A percentile compares a stretch with the other conserved stretches of the same genome.
phyloP scores from a whole-genome alignment of 2,888 invertebrate species.

The Tipula lateralis region DNA sequence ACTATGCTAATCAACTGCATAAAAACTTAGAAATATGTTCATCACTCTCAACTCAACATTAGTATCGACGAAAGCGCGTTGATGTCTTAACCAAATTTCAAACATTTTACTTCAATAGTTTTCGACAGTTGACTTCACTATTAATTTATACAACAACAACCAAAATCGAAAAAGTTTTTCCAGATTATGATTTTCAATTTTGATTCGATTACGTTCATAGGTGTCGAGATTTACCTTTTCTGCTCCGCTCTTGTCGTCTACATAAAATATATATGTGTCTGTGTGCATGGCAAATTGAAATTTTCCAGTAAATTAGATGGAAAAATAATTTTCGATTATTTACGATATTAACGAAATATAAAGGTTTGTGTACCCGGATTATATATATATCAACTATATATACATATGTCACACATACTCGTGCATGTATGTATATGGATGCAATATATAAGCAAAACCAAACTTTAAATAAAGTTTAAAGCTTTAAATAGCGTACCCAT shows the following conservation, averaged over 20 bases:
- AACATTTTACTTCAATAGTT: not conserved
- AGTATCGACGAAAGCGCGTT: not conserved
- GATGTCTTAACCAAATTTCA: not conserved
- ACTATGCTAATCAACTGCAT: too few species aligned
- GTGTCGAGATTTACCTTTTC: not conserved
- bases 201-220: not conserved
- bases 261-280: not conserved
- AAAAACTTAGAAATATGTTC: not conserved
- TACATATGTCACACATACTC: not conserved
- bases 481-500: not conserved
- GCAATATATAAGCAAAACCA: not conserved
- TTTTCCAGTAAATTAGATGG: not conserved
- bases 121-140: not conserved
- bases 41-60: not conserved
- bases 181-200: slow-evolving; percentile 6
- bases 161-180: not conserved
- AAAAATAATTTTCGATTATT: not conserved
- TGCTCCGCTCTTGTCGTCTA: not conserved
- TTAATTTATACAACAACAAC: not conserved
- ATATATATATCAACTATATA: not conserved
- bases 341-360: not conserved
- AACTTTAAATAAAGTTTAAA: not conserved
- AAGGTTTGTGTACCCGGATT: not conserved
- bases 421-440: too few species aligned
- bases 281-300: not conserved